Evolutionary conservation across 2,888 invertebrate species (phyloP).

Genomic region (Dynastes hyllus): DNA sequence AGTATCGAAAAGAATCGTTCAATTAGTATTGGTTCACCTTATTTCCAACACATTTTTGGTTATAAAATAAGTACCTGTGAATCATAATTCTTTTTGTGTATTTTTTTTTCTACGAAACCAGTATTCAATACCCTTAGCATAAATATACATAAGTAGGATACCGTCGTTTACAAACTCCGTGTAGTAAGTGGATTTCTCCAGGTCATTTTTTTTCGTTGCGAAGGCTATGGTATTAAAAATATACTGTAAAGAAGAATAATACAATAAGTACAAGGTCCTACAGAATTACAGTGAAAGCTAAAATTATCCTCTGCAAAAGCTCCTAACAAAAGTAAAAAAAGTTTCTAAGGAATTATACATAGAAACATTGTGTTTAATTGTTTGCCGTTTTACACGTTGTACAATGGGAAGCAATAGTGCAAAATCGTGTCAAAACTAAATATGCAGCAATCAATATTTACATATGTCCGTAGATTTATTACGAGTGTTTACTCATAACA

Average conservation of each 20-base stretch:
- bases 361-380: background rate
- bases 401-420: background rate
- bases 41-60: no score
- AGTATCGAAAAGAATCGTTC: no score
- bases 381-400: background rate
- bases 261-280: background rate
- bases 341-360: background rate
- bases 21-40: no score
- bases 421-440: background rate
- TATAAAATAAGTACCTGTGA: no score
- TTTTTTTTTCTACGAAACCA: no score
- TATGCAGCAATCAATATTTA: background rate
- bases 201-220: background rate
- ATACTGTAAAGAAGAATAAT: background rate
- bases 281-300: constrained; percentile 4
- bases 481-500: background rate
- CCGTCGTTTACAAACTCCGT: background rate
- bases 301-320: background rate
- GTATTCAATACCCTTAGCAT: no score
- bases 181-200: background rate
- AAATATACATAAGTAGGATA: background rate
- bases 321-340: background rate
- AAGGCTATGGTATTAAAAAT: constrained; percentile 6
- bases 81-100: no score
- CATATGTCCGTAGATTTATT: background rate